phyloP scores from a whole-genome alignment of 1,140 invertebrate genomes.

The Drosophila biarmipes region DNA sequence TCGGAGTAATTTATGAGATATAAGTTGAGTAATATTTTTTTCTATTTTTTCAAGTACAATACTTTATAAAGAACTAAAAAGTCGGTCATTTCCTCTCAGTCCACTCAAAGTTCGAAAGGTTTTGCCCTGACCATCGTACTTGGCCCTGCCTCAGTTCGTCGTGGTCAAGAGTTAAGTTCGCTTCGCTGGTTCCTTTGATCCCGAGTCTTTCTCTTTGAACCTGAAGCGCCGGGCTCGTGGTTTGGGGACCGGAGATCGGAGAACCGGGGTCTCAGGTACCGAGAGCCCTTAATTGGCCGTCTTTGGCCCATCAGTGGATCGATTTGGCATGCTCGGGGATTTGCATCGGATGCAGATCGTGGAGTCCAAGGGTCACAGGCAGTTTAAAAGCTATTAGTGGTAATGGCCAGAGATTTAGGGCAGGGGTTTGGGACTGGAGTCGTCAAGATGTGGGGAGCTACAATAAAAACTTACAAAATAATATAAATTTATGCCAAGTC shows the following conservation, averaged over 20 bases:
- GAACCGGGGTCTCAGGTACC: conserved; percentile 30
- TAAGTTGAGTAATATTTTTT: no score
- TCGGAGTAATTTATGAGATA: no score
- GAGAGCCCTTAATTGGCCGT: conserved; percentile 54
- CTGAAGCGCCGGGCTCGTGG: conserved; percentile 1
- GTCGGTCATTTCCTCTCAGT: not conserved
- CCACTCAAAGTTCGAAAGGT: conserved; percentile 65
- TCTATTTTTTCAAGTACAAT: no score
- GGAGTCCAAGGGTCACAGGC: conserved; percentile 4
- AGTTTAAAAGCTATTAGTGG: not conserved
- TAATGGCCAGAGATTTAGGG: not conserved
- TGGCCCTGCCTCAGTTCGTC: conserved; percentile 31
- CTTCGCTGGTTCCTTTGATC: conserved; percentile 47
- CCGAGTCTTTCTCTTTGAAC: conserved; percentile 47
- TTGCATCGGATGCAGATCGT: conserved; percentile 38
- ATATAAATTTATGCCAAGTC: no score
- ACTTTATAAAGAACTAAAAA: no score
- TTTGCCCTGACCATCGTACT: conserved; percentile 56
- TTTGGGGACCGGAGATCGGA: conserved; percentile 7
- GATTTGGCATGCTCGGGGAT: conserved; percentile 55
- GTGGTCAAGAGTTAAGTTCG: conserved; percentile 12
- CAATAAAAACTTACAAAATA: no score
- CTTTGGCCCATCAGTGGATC: conserved; percentile 14
- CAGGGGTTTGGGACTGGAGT: not conserved
- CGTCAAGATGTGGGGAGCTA: not conserved